phyloP scores from a whole-genome alignment of 2,113 vertebrate genomes.

The Microtus oregoni region DNA sequence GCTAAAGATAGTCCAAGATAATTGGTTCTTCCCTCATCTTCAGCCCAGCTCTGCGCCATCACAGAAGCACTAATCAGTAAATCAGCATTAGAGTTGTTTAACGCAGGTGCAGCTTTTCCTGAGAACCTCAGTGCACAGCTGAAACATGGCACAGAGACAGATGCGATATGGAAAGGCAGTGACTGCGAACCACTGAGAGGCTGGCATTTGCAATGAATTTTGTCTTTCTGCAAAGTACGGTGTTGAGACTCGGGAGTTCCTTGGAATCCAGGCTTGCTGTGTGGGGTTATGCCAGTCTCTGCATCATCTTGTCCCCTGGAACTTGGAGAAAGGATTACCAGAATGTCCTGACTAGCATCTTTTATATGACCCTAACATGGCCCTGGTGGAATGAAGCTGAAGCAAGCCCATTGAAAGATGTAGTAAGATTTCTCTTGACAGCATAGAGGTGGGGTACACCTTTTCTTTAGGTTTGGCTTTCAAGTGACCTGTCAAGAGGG shows the following conservation, averaged over 20 bases:
- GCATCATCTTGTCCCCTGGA: neutral
- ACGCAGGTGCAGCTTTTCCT: neutral
- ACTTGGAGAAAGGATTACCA: neutral
- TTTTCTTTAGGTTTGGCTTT: neutral
- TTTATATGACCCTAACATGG: neutral
- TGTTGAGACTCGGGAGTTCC: neutral
- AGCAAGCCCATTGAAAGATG: neutral
- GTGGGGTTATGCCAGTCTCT: neutral
- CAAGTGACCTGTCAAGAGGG: neutral
- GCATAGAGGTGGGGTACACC: neutral
- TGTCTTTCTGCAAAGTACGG: neutral
- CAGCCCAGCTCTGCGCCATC: neutral
- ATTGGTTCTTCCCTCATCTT: neutral
- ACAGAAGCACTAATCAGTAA: neutral
- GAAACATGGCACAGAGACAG: neutral
- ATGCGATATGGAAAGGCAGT: neutral
- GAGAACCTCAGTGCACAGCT: neutral
- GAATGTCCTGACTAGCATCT: neutral
- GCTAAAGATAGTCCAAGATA: neutral
- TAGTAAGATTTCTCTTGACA: neutral
- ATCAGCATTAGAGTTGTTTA: neutral
- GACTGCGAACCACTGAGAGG: neutral
- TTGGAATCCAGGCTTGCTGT: neutral
- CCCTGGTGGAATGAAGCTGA: no score
- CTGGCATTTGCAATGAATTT: neutral